Evolutionary conservation across 2,113 vertebrate genomes (phyloP), one percentile per base, ranked within the genome.

Genomic region (Phalacrocorax carbo): DNA sequence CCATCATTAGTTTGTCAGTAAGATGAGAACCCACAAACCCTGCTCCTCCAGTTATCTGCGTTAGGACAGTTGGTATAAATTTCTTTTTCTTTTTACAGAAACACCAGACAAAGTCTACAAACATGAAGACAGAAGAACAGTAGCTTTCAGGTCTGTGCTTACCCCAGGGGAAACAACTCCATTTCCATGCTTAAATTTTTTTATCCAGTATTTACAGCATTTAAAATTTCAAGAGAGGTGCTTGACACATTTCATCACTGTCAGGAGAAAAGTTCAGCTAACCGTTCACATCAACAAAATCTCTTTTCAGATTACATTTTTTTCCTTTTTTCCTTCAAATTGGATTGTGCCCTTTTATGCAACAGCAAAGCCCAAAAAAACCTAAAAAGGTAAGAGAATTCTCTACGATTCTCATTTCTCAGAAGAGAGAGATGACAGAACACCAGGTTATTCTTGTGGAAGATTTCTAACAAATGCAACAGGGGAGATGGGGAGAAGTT

Each of bases 1-100:
- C 99, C 99, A 99, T 99, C 99, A 99, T 99, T 97, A 99, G 98
- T 94, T 99, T 99, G 98, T 99, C 99, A 40, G 99, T 99, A 93
- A 99, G 98, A 97, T 99, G 99, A 93, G 99, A 99, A 82, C 99
- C 99, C 94, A 99, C 99, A 92, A 99, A 99, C 73, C 99, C 99
- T 54, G 99, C 99, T 52, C 99, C 99, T 95, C 99, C 99, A 34
- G 99, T 99, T 96, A 99, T 99, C 99, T 99, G 97, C 80, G 68
- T 96, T 96, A 94, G 89, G 96, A 97, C 89, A 97, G 95, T 78
- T 82, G 94, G 93, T 92, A 96, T 93, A 94, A 95, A 97, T 95
- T 90, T 95, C 95, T 96, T 96, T 97, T 97, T 97, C 97, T 96
- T 96, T 93, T 93, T 96, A 96, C 86, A 96, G 91, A 97, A 96